These are phyloP conservation scores for Fopius arisanus DNA, from an alignment of 1,140 invertebrate genomes.

Conservation along the genomic window DNA sequence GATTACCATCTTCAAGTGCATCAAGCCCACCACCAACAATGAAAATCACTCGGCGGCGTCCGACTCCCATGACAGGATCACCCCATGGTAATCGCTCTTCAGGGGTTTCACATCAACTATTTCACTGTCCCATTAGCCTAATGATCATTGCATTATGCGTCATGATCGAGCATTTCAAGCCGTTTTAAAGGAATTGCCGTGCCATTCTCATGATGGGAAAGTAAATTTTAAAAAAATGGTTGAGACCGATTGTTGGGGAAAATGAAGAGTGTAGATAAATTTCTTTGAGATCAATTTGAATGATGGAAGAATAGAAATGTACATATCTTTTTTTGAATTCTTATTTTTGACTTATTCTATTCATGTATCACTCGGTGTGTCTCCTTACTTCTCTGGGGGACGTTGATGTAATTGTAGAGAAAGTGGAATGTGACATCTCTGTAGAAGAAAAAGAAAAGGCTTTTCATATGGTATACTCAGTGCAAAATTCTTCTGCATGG, in stretches of 20 bases:
- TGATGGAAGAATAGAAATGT: neutral
- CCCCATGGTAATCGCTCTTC: slow-evolving; percentile 19
- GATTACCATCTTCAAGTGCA: slow-evolving; percentile 30
- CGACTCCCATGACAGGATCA: slow-evolving; percentile 29
- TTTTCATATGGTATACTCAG: neutral
- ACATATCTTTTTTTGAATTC: neutral
- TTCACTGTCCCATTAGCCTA: neutral
- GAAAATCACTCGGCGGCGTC: slow-evolving; percentile 42
- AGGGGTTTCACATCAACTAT: neutral
- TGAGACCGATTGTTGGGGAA: neutral
- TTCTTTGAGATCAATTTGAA: neutral
- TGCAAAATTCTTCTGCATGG: neutral
- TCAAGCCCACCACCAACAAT: slow-evolving; percentile 42
- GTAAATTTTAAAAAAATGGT: neutral
- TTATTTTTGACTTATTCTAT: neutral
- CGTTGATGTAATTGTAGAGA: neutral
- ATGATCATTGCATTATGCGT: neutral
- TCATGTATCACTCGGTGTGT: neutral
- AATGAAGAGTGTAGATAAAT: neutral
- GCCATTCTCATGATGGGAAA: neutral
- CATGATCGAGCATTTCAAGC: neutral
- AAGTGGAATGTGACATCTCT: neutral
- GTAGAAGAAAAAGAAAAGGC: neutral
- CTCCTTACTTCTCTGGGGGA: neutral
- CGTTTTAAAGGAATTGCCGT: neutral